Conservation (phyloP, 2,888 invertebrate species). For the Salticus scenicus region DNA sequence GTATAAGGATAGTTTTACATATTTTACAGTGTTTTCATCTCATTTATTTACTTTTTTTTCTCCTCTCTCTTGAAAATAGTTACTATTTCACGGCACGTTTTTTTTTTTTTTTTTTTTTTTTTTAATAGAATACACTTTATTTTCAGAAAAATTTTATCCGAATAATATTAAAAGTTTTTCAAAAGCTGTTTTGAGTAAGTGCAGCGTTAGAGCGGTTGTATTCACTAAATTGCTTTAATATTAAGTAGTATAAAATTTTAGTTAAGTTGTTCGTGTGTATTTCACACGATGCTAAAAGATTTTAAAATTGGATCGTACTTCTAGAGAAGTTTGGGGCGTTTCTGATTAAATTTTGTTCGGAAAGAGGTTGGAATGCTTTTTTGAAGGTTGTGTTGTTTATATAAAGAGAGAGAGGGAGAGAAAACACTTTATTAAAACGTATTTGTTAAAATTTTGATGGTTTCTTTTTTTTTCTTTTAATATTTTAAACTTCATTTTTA, state of each 20-base stretch:
- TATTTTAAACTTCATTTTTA: too few species aligned
- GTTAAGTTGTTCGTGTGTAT: background rate
- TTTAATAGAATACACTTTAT: conserved; percentile 2
- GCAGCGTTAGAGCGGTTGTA: background rate
- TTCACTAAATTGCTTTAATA: background rate
- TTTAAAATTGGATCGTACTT: background rate
- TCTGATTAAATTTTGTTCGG: background rate
- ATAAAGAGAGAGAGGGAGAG: too few species aligned
- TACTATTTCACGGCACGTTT: background rate
- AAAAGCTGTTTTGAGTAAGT: background rate
- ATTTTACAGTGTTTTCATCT: conserved; percentile 19
- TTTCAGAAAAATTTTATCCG: background rate
- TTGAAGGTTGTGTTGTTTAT: too few species aligned
- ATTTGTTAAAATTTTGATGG: too few species aligned
- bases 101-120: too few species aligned
- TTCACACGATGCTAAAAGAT: background rate
- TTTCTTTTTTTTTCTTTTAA: too few species aligned
- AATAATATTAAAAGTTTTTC: background rate
- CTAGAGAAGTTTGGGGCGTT: background rate
- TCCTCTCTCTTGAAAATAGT: too few species aligned
- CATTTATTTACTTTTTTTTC: background rate
- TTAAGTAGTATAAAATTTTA: background rate
- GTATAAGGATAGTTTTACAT: conserved; percentile 28
- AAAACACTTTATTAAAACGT: too few species aligned
- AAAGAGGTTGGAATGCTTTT: too few species aligned